Conservation (phyloP, 2,797 vertebrate genomes). For the Chanos chanos region DNA sequence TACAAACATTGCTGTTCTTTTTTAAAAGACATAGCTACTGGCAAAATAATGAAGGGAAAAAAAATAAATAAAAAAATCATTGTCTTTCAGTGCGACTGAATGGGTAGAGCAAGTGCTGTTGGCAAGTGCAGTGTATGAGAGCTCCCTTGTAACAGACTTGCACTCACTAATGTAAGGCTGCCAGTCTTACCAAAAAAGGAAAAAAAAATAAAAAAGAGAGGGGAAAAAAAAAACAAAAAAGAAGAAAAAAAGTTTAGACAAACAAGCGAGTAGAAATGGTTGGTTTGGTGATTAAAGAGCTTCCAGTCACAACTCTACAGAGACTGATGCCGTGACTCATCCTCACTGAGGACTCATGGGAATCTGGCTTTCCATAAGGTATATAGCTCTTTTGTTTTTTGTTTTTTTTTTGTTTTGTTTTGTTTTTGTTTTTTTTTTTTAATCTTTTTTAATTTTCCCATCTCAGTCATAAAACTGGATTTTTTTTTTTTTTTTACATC, state of each 20-base stretch:
- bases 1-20: conserved; percentile 94
- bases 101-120: conserved; percentile 74
- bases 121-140: conserved; percentile 69
- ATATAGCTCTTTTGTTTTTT: conserved; percentile 39
- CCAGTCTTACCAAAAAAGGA: conserved; percentile 61
- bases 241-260: conserved; percentile 54
- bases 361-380: conserved; percentile 37
- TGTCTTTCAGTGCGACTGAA: conserved; percentile 76
- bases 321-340: conserved; percentile 48
- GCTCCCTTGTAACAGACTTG: conserved; percentile 59
- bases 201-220: conserved; percentile 19
- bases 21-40: conserved; percentile 79
- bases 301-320: conserved; percentile 58
- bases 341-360: conserved; percentile 47
- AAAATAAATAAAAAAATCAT: conserved; percentile 40
- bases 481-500: conserved; percentile 72
- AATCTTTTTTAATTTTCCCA: too few species aligned
- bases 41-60: conserved; percentile 65
- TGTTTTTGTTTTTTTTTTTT: conserved; percentile 36
- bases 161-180: conserved; percentile 66
- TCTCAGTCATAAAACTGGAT: conserved; percentile 64
- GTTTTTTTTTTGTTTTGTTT: conserved; percentile 43
- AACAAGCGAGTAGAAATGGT: conserved; percentile 52
- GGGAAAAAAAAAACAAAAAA: conserved; percentile 11
- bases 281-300: conserved; percentile 48